Conservation (phyloP, 2,797 vertebrate species). For the Adrianichthys oophorus region DNA sequence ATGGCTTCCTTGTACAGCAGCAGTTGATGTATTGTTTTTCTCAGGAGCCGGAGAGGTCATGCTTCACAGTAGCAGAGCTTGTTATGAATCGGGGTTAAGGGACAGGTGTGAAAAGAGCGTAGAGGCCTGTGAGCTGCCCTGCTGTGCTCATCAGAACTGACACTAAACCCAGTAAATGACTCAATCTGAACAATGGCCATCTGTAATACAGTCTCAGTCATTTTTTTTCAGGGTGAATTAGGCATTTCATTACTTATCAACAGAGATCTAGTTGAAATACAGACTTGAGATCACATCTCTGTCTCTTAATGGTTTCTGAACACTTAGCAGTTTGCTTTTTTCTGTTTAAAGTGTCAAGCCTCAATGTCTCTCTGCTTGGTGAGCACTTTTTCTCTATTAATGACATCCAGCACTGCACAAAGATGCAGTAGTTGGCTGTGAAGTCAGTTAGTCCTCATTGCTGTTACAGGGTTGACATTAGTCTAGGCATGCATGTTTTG, state of each 20-base stretch:
- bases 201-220: constrained; percentile 8
- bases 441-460: constrained; percentile 76
- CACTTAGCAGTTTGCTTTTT: not conserved
- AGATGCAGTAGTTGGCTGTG: constrained; percentile 69
- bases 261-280: constrained; percentile 1
- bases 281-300: constrained; percentile 7
- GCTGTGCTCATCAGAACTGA: constrained; percentile 3
- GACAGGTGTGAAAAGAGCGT: constrained; percentile 6
- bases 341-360: constrained; percentile 15
- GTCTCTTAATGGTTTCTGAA: constrained; percentile 26
- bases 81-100: constrained; percentile 13
- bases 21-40: constrained; percentile 21
- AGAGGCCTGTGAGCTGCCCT: constrained; percentile 2
- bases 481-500: constrained; percentile 73
- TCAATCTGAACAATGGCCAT: constrained; percentile 6
- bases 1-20: constrained; percentile 24
- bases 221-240: constrained; percentile 1
- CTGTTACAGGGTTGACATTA: constrained; percentile 75
- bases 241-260: constrained; percentile 9
- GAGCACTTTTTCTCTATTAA: constrained; percentile 53
- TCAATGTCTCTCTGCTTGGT: constrained; percentile 24
- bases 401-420: constrained; percentile 53
- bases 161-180: constrained; percentile 8
- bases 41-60: constrained; percentile 2
- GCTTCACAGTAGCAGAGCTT: constrained; percentile 3